Evolutionary conservation across 2,888 invertebrate species (phyloP).

Genomic region (Polydesmus complanatus): DNA sequence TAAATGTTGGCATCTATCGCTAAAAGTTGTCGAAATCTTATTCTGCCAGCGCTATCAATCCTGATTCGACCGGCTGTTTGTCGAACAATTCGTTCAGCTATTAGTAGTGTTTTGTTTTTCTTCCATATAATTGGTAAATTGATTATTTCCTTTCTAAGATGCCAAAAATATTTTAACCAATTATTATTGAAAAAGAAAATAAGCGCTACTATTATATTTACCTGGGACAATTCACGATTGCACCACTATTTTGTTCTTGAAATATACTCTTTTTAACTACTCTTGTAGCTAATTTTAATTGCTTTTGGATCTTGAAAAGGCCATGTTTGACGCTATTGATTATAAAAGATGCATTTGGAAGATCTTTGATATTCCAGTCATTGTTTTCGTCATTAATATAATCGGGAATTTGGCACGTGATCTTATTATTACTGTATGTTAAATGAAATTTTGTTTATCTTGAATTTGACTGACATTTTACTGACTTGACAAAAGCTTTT

Average conservation of each 20-base stretch:
- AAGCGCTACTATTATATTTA: neutral
- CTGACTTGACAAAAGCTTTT: constrained; percentile 40
- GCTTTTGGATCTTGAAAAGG: neutral
- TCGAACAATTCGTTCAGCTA: constrained; percentile 36
- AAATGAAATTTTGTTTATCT: neutral
- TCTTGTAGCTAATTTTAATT: neutral
- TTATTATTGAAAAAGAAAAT: neutral
- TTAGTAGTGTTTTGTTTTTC: constrained; percentile 38
- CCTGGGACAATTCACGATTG: constrained; percentile 2
- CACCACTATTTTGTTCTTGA: constrained; percentile 1
- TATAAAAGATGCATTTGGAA: neutral
- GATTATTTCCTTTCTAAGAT: neutral
- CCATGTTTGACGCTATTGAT: neutral
- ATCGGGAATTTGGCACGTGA: neutral
- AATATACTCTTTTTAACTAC: neutral
- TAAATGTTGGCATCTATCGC: constrained; percentile 44
- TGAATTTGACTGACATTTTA: constrained; percentile 20
- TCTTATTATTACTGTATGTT: neutral
- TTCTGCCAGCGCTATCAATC: constrained; percentile 42
- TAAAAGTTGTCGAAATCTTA: constrained; percentile 41
- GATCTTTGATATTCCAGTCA: neutral
- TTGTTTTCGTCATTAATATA: too few relatives aligned
- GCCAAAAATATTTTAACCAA: neutral
- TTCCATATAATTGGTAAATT: constrained; percentile 42
- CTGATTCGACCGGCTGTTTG: constrained; percentile 42